These are phyloP conservation scores for Tortricodes alternella DNA, from an alignment of 2,888 invertebrate species.

Conservation along the genomic window DNA sequence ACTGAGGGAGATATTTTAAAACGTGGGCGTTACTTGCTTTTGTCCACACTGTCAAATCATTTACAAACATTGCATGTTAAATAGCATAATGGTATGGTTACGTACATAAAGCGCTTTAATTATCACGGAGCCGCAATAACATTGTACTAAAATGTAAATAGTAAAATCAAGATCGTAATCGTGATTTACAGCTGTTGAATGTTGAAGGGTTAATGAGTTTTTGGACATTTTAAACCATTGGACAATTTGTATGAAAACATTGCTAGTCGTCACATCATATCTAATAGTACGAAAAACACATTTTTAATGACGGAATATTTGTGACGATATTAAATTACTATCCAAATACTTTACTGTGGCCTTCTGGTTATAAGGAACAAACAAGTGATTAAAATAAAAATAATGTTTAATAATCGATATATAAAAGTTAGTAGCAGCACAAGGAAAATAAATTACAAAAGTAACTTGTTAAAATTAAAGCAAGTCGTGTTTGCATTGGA, in stretches of 20 bases:
- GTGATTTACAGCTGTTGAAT: slow-evolving; percentile 46
- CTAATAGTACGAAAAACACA: no score
- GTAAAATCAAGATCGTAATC: slow-evolving; percentile 57
- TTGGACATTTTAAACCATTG: slow-evolving; percentile 58
- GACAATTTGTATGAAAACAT: no score
- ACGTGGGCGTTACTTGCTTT: slow-evolving; percentile 35
- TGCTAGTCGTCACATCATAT: no score
- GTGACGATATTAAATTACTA: slow-evolving; percentile 32
- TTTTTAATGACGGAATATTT: no score
- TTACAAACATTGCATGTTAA: slow-evolving; percentile 34
- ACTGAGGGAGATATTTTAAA: slow-evolving; percentile 28
- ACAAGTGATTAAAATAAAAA: slow-evolving; percentile 21
- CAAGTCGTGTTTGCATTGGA: no score
- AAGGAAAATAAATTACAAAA: background rate
- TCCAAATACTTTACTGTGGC: slow-evolving; percentile 18
- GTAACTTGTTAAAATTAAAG: no score
- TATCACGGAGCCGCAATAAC: slow-evolving; percentile 48
- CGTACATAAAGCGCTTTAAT: slow-evolving; percentile 33
- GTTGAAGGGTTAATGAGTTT: slow-evolving; percentile 51
- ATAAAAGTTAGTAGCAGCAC: background rate
- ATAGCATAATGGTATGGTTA: slow-evolving; percentile 43
- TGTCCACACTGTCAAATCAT: slow-evolving; percentile 44
- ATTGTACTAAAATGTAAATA: slow-evolving; percentile 54
- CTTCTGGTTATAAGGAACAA: slow-evolving; percentile 8
- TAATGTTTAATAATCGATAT: slow-evolving; percentile 3